These are phyloP conservation scores for Tachystola acroxantha DNA, from an alignment of 2,888 invertebrate genomes.

Conservation along the genomic window DNA sequence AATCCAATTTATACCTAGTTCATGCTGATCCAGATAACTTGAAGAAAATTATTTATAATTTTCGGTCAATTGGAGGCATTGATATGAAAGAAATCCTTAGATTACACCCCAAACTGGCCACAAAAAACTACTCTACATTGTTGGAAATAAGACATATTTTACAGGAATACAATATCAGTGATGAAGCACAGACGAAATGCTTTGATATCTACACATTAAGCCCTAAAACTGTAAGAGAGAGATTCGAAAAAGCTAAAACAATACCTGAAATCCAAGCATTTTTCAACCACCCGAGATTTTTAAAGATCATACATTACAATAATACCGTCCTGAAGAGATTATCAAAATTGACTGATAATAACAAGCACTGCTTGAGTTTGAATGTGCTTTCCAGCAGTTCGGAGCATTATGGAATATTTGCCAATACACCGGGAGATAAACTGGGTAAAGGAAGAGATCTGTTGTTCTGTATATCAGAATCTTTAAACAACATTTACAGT, in stretches of 20 bases:
- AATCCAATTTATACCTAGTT: conserved; percentile 58
- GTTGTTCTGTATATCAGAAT: conserved; percentile 53
- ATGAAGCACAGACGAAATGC: conserved; percentile 65
- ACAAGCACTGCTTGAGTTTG: conserved; percentile 64
- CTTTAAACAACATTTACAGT: conserved; percentile 40
- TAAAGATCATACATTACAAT: conserved; percentile 66
- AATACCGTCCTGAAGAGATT: conserved; percentile 55
- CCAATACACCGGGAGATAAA: conserved; percentile 63
- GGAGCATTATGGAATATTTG: conserved; percentile 54
- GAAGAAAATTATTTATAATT: conserved; percentile 46
- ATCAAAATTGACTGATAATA: conserved; percentile 42
- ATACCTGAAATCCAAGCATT: conserved; percentile 60
- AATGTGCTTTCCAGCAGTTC: conserved; percentile 63
- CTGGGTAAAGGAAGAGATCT: conserved; percentile 66
- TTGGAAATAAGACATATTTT: conserved; percentile 50
- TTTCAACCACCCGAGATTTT: conserved; percentile 57
- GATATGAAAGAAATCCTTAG: conserved; percentile 66
- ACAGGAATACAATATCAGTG: conserved; percentile 48
- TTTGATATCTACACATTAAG: conserved; percentile 61
- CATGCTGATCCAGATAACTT: conserved; percentile 65
- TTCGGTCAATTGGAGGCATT: conserved; percentile 55
- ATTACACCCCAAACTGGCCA: conserved; percentile 57
- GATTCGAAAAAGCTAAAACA: conserved; percentile 47
- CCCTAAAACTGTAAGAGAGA: conserved; percentile 50
- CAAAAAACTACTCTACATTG: conserved; percentile 43